Conservation (phyloP, 1,140 invertebrate species). For the Atta cephalotes region DNA sequence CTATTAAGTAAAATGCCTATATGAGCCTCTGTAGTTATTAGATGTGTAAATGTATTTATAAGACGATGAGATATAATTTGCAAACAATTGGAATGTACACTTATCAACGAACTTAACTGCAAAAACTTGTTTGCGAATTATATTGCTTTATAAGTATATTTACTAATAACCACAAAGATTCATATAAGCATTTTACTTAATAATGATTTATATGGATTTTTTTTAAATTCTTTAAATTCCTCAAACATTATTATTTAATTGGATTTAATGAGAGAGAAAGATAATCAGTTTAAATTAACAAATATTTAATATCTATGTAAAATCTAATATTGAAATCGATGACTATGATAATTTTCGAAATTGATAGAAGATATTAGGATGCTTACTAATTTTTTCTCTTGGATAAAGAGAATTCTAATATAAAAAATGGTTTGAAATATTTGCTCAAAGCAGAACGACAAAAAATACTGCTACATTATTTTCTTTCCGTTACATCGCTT, state of each 20-base stretch:
- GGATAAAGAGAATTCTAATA: background rate
- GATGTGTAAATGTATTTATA: too few species aligned
- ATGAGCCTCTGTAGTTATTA: too few species aligned
- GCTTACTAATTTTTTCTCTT: background rate
- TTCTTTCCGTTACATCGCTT: background rate
- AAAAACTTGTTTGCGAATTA: too few species aligned
- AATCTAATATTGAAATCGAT: background rate
- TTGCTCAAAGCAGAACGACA: background rate
- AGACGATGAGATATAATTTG: too few species aligned
- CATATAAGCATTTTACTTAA: too few species aligned
- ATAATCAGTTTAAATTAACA: background rate
- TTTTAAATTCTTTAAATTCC: too few species aligned
- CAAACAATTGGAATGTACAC: too few species aligned
- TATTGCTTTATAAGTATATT: too few species aligned
- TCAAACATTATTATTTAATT: background rate
- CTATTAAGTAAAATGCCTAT: too few species aligned
- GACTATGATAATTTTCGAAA: background rate
- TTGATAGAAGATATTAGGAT: background rate
- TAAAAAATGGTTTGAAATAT: background rate
- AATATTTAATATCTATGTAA: background rate
- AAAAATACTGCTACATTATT: slow-evolving; percentile 19
- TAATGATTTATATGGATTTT: too few species aligned
- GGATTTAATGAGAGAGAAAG: background rate
- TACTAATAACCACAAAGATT: too few species aligned
- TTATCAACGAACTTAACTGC: too few species aligned